Percentiles rank a stretch among this genome's conserved stretches.
phyloP scores from a whole-genome alignment of 2,888 invertebrate genomes.

The Agrotis clavis region DNA sequence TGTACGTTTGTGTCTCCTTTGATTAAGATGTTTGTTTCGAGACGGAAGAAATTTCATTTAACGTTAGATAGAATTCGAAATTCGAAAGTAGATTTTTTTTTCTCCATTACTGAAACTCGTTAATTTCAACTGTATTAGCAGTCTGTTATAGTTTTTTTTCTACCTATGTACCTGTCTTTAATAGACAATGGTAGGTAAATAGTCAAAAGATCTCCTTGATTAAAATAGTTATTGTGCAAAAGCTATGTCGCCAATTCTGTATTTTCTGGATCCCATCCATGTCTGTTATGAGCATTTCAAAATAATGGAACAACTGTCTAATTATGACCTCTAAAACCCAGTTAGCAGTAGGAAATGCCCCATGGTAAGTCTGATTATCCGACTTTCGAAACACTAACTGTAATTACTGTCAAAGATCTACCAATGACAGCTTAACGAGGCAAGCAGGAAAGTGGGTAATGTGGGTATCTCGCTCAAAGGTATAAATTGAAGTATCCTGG shows the following conservation, averaged over 20 bases:
- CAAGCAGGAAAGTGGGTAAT: too few relatives aligned
- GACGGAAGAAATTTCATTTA: conserved; percentile 57
- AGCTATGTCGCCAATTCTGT: not conserved
- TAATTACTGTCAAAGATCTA: too few relatives aligned
- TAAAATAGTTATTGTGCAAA: not conserved
- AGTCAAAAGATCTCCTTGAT: not conserved
- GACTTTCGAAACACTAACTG: too few relatives aligned
- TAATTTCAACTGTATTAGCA: not conserved
- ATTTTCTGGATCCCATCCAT: not conserved
- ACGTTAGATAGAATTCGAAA: conserved; percentile 48
- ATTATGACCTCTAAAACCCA: too few relatives aligned
- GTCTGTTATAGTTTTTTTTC: not conserved
- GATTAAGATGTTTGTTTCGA: conserved; percentile 71
- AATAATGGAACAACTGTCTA: too few relatives aligned
- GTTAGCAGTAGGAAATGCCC: too few relatives aligned
- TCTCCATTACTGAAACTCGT: not conserved
- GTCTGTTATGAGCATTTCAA: too few relatives aligned
- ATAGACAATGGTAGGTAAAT: not conserved
- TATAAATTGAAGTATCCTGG: conserved; percentile 13
- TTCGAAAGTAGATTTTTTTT: not conserved
- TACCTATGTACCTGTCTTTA: not conserved
- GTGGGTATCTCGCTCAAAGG: too few relatives aligned
- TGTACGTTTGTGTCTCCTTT: conserved; percentile 68
- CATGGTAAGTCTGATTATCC: too few relatives aligned
- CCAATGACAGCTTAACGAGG: too few relatives aligned